Conservation (phyloP, 2,797 vertebrate species). For the Pogoniulus pusillus region DNA sequence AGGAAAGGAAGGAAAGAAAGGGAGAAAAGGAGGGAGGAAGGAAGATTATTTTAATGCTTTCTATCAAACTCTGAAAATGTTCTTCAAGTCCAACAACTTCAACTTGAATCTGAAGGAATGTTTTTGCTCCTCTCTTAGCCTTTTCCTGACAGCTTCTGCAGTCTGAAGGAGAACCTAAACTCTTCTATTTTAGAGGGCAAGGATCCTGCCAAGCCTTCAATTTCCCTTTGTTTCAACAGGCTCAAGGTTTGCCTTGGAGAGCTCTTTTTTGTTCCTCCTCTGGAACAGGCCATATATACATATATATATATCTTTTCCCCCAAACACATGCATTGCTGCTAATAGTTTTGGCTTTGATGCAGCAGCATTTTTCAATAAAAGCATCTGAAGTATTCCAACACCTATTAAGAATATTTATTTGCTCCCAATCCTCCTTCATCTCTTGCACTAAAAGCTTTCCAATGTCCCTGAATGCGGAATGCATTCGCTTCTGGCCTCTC, state of each 20-base stretch:
- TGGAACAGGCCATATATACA: conserved; percentile 26
- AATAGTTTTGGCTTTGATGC: conserved; percentile 54
- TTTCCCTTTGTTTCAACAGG: background rate
- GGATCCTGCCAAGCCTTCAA: background rate
- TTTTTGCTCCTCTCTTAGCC: background rate
- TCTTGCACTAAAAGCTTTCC: conserved; percentile 33
- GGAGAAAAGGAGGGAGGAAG: no score
- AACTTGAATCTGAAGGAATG: background rate
- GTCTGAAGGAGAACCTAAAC: background rate
- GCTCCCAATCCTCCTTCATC: conserved; percentile 47
- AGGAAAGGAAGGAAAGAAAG: no score
- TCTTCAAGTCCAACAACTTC: background rate
- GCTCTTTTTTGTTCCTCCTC: conserved; percentile 41
- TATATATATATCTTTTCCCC: background rate
- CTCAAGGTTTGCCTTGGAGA: conserved; percentile 37
- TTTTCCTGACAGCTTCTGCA: background rate
- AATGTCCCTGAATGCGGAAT: conserved; percentile 1
- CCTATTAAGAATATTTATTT: conserved; percentile 62
- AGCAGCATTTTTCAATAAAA: conserved; percentile 68
- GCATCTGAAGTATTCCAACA: conserved; percentile 62
- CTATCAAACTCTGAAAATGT: background rate
- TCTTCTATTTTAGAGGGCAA: conserved; percentile 10
- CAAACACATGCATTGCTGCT: conserved; percentile 50
- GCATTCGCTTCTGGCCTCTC: conserved; percentile 10
- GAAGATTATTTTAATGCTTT: background rate